phyloP scores from a whole-genome alignment of 2,113 vertebrate species.

The Murina feae region DNA sequence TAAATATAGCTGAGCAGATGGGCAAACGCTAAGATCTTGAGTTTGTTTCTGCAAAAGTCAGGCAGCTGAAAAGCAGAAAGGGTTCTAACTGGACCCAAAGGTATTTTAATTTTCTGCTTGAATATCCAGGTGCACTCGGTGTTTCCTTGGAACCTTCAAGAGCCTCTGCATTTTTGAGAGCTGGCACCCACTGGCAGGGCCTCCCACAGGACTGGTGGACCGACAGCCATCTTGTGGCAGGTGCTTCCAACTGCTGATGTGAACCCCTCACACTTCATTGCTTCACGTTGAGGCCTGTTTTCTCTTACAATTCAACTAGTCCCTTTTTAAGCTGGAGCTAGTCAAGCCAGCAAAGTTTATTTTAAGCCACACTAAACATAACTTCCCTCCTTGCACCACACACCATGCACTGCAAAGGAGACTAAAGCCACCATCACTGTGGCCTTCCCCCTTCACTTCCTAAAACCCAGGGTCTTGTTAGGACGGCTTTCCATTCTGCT shows the following conservation, averaged over 20 bases:
- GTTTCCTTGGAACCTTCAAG: not conserved
- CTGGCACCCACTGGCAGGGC: not conserved
- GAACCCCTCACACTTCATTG: not conserved
- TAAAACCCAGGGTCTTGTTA: fast-evolving
- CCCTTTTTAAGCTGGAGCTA: not conserved
- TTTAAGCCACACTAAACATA: not conserved
- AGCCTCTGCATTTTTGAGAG: not conserved
- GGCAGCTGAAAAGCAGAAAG: not conserved
- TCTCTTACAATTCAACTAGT: not conserved
- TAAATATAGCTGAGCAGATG: slow-evolving; percentile 16
- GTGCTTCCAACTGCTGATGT: not conserved
- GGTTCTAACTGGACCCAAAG: not conserved
- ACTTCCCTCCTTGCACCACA: not conserved
- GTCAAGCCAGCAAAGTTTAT: not conserved
- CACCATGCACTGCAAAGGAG: fast-evolving
- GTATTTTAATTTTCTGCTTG: slow-evolving; percentile 29
- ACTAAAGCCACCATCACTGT: fast-evolving
- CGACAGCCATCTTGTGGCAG: not conserved
- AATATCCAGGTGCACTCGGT: not conserved
- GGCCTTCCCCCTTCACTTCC: not conserved
- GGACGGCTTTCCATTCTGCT: too few species aligned
- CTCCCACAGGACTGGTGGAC: not conserved
- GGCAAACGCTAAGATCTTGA: not conserved
- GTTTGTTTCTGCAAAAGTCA: slow-evolving; percentile 21
- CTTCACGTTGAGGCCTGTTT: not conserved